Base-by-base conservation (phyloP, 2,113 vertebrate species). In the Synodontis membranacea region DNA sequence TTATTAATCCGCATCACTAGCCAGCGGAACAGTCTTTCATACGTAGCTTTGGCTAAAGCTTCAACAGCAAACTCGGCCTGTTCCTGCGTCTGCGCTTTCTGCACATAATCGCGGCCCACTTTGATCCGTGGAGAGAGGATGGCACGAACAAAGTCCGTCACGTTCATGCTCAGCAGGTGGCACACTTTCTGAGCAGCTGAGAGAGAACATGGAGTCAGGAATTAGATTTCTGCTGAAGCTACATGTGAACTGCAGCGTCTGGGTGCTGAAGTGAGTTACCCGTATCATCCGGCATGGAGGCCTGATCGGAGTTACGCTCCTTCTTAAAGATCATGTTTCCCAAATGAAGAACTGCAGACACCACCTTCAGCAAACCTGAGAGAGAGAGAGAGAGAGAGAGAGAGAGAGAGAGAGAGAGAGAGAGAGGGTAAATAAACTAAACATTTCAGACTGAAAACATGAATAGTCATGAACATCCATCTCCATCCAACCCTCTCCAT, bases 1-100 rank as follows among this genome's bases (percentile, higher is more conserved):
- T 99, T 99, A 94, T 99, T 99, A 93, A 99, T 97, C n/a, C 98
- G 96, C 94, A 98, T 95, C 68, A 99, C 98, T n/a, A 99, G 93
- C 98, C 98, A 99, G 82, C 97, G 97, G 95, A 99, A 99, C 96
- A 99, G 96, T 39, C 98, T 96, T 31, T 99, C 98, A 0, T 99
- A 99, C 0, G 96, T 98, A 91, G 98, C 98, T 94, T 99, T 99
- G 84, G 98, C 98, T 92, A 99, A 89, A 0, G 98, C 98, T 90
- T 99, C 98, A 3, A 98, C 97, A 8, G 98, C 98, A 89, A 99
- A 99, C 94, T 99, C 98, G 0, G 98, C 98, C 93, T 99, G 98
- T 83, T 99, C 98, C 93, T 99, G 99, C 0, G 97, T 99, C 94
- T 99, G 98, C 5, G 98, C 98, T 94, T 99, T 99, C 94, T 99